Percentiles rank a stretch among this genome's conserved stretches.
These are phyloP conservation scores for Diorhabda carinulata DNA, from an alignment of 1,140 invertebrate genomes.

Conservation along the genomic window DNA sequence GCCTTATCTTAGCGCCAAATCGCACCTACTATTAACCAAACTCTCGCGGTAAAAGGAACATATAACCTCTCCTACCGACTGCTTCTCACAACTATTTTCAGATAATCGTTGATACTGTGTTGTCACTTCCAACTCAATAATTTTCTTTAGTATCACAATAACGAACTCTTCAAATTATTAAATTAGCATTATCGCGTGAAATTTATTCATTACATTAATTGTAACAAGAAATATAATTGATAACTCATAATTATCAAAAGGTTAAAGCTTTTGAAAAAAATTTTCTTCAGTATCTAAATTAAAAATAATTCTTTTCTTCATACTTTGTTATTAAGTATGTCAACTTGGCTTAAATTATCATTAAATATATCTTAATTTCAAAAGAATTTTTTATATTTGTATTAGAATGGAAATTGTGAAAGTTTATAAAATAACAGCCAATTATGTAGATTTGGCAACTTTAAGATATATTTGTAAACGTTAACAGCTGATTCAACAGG, in stretches of 20 bases:
- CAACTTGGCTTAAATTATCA: too few relatives aligned
- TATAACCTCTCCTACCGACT: background rate
- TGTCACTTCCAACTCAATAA: background rate
- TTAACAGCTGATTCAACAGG: background rate
- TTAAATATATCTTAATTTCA: too few relatives aligned
- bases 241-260: background rate
- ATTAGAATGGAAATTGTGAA: too few relatives aligned
- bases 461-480: background rate
- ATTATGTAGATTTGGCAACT: background rate
- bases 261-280: background rate
- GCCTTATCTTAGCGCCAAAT: background rate
- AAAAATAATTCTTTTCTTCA: background rate
- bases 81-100: background rate
- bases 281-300: background rate
- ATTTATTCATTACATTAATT: too few relatives aligned
- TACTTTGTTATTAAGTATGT: too few relatives aligned
- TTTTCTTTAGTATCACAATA: too few relatives aligned
- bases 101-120: background rate
- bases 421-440: too few relatives aligned
- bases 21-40: background rate
- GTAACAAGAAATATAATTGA: background rate
- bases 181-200: too few relatives aligned
- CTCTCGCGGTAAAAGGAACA: background rate
- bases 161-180: too few relatives aligned
- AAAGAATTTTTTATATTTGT: too few relatives aligned